Evolutionary conservation across 2,113 vertebrate species (phyloP), one percentile per base, ranked within the genome.

Genomic region (Clarias batrachus): DNA sequence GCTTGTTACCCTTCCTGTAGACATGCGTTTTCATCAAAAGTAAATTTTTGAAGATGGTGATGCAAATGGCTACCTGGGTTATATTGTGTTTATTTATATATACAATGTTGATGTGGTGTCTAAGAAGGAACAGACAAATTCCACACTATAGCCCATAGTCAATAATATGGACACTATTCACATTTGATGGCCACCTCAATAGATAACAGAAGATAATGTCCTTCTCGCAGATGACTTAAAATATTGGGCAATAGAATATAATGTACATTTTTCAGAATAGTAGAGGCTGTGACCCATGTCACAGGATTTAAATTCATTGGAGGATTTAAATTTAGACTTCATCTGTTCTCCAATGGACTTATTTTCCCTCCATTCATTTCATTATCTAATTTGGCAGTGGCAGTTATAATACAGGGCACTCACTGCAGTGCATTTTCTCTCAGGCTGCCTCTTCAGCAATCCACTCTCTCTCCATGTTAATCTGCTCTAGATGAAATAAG

Each of bases 361-460:
- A 89, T 86, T 88, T 86, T 37, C 30, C 8, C 60, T 60, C 19
- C 88, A 92, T 94, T 93, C 90, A 94, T 92, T 91, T 91, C 48
- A 87, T 94, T 94, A 95, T 94, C 93, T 92, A 92, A 93, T 95
- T 95, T 94, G 91, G 91, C 88, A 93, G 88, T 63, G 90, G 82
- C 86, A 83, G 70, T 86, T 88, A 90, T 93, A 93, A 94, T 93
- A 92, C 93, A 92, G 92, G 93, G 93, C 92, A 94, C 92, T 76
- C 73, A 52, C 73, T 94, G 92, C 93, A 92, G 91, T 89, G 85
- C 84, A 86, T 92, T 92, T 92, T 89, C 91, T 84, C 60, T 66
- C 83, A 80, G 82, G 89, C 85, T 93, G 92, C 92, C 89, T 91
- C 90, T 92, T 96, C 93, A 95, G 93, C 94, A 93, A 89, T 93